Base-by-base conservation (phyloP, 2,888 invertebrate species). In the Agrochola circellaris region DNA sequence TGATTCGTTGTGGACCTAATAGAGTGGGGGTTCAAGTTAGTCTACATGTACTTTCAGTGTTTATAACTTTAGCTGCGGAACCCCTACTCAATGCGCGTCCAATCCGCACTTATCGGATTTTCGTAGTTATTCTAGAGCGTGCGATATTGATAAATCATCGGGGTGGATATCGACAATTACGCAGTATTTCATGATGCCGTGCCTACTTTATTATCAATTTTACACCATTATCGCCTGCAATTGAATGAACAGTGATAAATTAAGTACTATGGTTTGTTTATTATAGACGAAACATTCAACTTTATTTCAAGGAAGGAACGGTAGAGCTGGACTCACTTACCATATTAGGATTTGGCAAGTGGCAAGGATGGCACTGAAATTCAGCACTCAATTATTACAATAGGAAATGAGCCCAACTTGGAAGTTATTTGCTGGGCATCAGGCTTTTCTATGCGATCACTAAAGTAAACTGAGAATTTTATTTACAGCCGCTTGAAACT, bases 121-220 rank as follows among this genome's bases (percentile, higher is more conserved):
- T 75, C 56, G 51, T 77, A 72, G 83, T 73, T 81, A n/a, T 76
- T 73, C 56, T 75, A 69, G 60, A 69, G 58, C 64, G 73, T 38
- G 65, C 61, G n/a, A 75, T 72, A 72, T 72, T 75, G 77, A 77
- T 83, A 77, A 82, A 83, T 83, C 82, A 85, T 74, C 64, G 73
- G 65, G 54, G 73, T 74, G 86, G 72, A 83, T 73, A 82, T 82
- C 68, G 71, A 72, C 76, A 81, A 81, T 83, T 85, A 81, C 72
- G 82, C 62, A 75, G 82, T 83, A 81, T 73, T 81, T 83, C 61
- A 81, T 70, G 72, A 85, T 72, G 64, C 64, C 51, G 38, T 64
- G 70, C 75, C 70, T 71, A 84, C 75, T 84, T 82, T 82, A 82
- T 84, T 80, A 84, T 82, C 60, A 84, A 82, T 80, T 74, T 82